Base-by-base conservation (phyloP, 2,113 vertebrate species). In the Calyptommatus sinebrachiatus region DNA sequence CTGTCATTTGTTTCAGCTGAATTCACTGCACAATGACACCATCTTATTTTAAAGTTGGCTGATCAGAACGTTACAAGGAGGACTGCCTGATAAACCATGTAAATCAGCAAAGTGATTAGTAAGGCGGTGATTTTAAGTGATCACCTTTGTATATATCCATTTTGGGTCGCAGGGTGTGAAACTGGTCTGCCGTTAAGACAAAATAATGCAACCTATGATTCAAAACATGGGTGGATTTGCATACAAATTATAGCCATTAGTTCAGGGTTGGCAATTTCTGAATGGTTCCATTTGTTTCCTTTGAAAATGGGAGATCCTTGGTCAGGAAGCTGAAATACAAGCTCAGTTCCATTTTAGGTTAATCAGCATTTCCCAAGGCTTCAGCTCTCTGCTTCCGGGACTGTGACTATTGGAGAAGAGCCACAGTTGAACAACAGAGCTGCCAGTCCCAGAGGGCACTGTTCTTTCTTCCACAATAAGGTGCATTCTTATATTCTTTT, bases 191-290 rank as follows among this genome's bases (percentile, higher is more conserved):
- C 67, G 60, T 73, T 72, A 60, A 41, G 9, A 81, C 24, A 69
- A 83, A 72, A 24, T 46, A 61, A 89, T 85, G 72, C 66, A 53
- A 84, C 68, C 75, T 76, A 83, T 41, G 53, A 62, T 41, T 84
- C 73, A 83, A 76, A 83, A 84, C 84, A 71, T 48, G 78, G 73
- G 86, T 7, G 79, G 50, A 84, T 86, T 70, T 84, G 81, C 76
- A 90, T 88, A 86, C 61, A 83, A 87, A 86, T 79, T 81, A 67
- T 29, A 71, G 76, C 77, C 82, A 86, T 53, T 76, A 72, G 83
- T 62, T 88, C 85, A 83, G 78, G 83, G 73, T 28, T 83, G 77
- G 80, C 46, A 66, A 50, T 83, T 71, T 81, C 10, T 73, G 83
- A 83, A 65, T 77, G 67, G 46, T 9, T 61, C 28, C 69, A n/a